Base-by-base conservation (phyloP, 1,140 invertebrate genomes). In the Nasonia longicornis region DNA sequence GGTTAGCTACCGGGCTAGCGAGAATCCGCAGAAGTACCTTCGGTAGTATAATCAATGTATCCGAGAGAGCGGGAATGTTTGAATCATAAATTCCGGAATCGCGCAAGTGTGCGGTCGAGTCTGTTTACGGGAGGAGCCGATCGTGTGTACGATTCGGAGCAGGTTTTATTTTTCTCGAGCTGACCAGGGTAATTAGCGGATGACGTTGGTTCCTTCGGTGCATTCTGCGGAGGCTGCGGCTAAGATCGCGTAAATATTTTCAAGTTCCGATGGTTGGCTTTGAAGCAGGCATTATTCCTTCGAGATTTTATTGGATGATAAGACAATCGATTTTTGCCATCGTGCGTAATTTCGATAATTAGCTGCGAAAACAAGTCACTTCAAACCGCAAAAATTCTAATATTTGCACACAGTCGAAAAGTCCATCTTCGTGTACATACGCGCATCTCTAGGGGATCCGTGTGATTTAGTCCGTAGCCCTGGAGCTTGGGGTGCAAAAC, bases 401-500 rank as follows among this genome's bases (percentile, higher is more conserved):
- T 80, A 73, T 73, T 73, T 80, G 64, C 48, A 7, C n/a, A 45
- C 22, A 73, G 64, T 72, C 35, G 12, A 73, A 26, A 58, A 42
- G 38, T 63, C 11, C 14, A 38, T 42, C 20, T 20, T 64, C 52
- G 31, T 63, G 63, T 64, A 52, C 52, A 35, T 29, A 31, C 12
- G 3, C 14, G 52, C 20, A 11, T 8, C 10, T 75, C 8, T 64
- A 11, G 52, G 16, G 52, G 16, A n/a, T n/a, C 48, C 58, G 48
- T 45, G 63, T 31, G 29, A 8, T 66, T 45, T 20, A 52, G 14
- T n/a, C 10, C 64, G 26, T 12, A n/a, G 64, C 10, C 7, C 16
- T 64, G 63, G 45, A 22, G 16, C 4, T 35, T 70, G 81, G 84
- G 83, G 85, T 83, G 82, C 64, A 74, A 82, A 84, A 83, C 79